Evolutionary conservation across 2,797 vertebrate genomes (phyloP).

Genomic region (Mastacembelus armatus): DNA sequence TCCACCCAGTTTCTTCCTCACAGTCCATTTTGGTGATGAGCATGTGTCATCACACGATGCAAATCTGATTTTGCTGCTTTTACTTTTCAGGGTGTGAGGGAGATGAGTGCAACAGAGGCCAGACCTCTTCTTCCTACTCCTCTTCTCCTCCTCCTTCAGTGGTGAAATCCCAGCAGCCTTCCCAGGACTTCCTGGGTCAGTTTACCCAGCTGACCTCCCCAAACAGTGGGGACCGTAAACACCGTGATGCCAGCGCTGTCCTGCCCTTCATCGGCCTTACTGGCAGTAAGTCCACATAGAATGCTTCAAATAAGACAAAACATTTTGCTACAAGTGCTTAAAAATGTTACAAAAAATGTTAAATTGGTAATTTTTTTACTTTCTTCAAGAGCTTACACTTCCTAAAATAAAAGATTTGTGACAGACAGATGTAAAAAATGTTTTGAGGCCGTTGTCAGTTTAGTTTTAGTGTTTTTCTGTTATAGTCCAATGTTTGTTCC

Average conservation of each 20-base stretch:
- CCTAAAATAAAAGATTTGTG: no score
- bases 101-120: constrained; percentile 50
- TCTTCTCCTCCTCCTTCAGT: background rate
- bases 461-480: constrained; percentile 57
- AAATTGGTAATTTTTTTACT: no score
- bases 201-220: constrained; percentile 82
- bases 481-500: constrained; percentile 65
- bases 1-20: no score
- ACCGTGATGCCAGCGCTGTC: constrained; percentile 74
- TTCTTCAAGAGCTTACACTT: no score
- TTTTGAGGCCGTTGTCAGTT: background rate
- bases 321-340: no score
- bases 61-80: no score
- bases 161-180: constrained; percentile 42
- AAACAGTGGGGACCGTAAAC: constrained; percentile 78
- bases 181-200: constrained; percentile 70
- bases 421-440: background rate
- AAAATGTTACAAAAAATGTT: no score
- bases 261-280: constrained; percentile 91
- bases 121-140: constrained; percentile 1
- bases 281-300: constrained; percentile 84
- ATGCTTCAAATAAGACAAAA: no score
- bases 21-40: no score
- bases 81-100: no score
- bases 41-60: no score